Conservation (phyloP, 2,888 invertebrate genomes). For the Zaprionus lineosus region DNA sequence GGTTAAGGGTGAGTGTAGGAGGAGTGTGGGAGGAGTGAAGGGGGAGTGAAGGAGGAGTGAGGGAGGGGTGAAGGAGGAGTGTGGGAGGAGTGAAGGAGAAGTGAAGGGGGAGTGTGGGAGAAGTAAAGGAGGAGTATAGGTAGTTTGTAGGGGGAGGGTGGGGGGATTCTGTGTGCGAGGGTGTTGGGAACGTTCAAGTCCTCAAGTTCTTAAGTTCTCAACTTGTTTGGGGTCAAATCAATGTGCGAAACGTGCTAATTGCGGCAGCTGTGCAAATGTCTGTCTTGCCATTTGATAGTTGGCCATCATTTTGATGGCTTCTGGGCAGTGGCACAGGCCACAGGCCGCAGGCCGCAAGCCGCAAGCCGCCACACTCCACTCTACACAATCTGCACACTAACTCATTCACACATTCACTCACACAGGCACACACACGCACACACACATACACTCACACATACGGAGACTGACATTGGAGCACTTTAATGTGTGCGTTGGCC, state of each 20-base stretch:
- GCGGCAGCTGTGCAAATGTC: constrained; percentile 77
- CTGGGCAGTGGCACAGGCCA: constrained; percentile 22
- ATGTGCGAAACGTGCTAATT: constrained; percentile 78
- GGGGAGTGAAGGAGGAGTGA: no score
- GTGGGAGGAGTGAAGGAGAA: no score
- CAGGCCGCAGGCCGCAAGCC: constrained; percentile 9
- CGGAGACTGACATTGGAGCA: constrained; percentile 13
- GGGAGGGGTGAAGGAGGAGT: no score
- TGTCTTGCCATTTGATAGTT: constrained; percentile 71
- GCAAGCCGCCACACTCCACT: no score
- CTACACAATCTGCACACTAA: no score
- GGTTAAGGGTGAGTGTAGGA: no score
- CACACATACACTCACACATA: neutral
- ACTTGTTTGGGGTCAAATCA: constrained; percentile 54
- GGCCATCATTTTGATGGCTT: constrained; percentile 72
- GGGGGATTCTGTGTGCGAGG: neutral
- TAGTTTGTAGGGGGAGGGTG: no score
- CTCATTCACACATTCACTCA: neutral
- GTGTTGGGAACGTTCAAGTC: constrained; percentile 12
- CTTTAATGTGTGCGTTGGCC: constrained; percentile 47
- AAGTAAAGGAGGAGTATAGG: no score
- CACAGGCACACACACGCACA: neutral
- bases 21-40: no score
- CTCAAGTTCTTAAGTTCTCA: constrained; percentile 20
- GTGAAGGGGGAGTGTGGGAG: no score